Evolutionary conservation across 2,888 invertebrate species (phyloP).

Genomic region (Smittia aterrima): DNA sequence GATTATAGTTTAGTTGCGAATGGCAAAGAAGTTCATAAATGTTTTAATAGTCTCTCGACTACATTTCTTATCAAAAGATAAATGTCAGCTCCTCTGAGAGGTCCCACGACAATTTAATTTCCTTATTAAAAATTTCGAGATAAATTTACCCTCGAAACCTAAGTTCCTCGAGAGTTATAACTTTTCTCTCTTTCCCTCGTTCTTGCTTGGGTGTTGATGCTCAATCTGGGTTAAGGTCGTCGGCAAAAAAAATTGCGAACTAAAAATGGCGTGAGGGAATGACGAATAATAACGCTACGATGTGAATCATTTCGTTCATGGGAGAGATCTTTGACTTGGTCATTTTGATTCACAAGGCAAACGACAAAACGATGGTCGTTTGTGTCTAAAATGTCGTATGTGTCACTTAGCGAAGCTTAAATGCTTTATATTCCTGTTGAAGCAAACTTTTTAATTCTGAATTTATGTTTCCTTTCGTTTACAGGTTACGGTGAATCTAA

Average conservation of each 20-base stretch:
- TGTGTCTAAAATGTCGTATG: background rate
- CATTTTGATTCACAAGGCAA: background rate
- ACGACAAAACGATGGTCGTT: background rate
- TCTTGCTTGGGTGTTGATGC: background rate
- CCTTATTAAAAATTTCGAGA: too few species aligned
- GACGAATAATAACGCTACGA: constrained; percentile 1
- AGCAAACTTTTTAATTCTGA: background rate
- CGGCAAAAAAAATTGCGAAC: background rate
- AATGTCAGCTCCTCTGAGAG: too few species aligned
- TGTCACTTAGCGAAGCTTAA: background rate
- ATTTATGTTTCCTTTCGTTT: background rate
- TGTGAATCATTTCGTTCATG: background rate
- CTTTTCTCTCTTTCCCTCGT: background rate
- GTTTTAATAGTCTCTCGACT: too few species aligned
- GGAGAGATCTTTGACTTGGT: constrained; percentile 1
- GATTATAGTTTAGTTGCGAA: background rate
- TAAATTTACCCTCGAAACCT: too few species aligned
- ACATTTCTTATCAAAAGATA: too few species aligned
- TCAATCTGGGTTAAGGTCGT: background rate
- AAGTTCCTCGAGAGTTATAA: too few species aligned
- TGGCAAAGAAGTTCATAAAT: constrained; percentile 10
- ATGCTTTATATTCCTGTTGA: background rate
- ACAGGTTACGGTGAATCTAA: background rate
- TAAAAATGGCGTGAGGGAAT: background rate
- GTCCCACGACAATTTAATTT: too few species aligned